Evolutionary conservation across 1,140 invertebrate genomes (phyloP), one percentile per base, ranked within the genome.

Genomic region (Hesperophylax magnus): DNA sequence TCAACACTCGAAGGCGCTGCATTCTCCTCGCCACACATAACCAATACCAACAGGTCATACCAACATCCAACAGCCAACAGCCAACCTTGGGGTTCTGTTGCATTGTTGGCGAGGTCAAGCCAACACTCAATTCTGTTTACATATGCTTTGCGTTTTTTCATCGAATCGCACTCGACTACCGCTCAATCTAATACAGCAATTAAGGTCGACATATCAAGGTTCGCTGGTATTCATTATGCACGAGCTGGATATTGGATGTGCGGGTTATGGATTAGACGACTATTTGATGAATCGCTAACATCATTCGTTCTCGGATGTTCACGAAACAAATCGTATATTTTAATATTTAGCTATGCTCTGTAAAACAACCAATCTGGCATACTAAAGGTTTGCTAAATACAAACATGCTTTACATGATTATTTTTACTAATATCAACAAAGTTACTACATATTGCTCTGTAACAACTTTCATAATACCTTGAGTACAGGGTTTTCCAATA

Each of bases 141-240:
- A 72, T 53, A 72, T 56, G 47, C 69, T 72, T 5, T 52, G 52
- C 24, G 14, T 31, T 77, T 76, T 77, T 77, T 81, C 75, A 47
- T 67, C 75, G 17, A 65, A 54, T 67, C 34, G 15, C 69, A 52
- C 74, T 60, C 75, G 53, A 52, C 77, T n/a, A 20, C 67, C n/a
- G 69, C 54, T 77, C 54, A 75, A 65, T 81, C 77, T 81, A 81
- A 82, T 82, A 79, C 52, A 58, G 77, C 77, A 79, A 81, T 81
- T 81, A 81, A 81, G 65, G 77, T 24, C 58, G 80, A 82, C 81
- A 58, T 76, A 76, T 75, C 81, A 82, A 82, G 81, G 81, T 79
- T 53, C 71, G 71, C 7, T 22, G 60, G 34, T 47, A 54, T 81
- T 53, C 60, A 77, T 77, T 77, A 71, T 63, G 60, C 75, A 58